Evolutionary conservation across 1,140 invertebrate species (phyloP).

Genomic region (Apis dorsata): DNA sequence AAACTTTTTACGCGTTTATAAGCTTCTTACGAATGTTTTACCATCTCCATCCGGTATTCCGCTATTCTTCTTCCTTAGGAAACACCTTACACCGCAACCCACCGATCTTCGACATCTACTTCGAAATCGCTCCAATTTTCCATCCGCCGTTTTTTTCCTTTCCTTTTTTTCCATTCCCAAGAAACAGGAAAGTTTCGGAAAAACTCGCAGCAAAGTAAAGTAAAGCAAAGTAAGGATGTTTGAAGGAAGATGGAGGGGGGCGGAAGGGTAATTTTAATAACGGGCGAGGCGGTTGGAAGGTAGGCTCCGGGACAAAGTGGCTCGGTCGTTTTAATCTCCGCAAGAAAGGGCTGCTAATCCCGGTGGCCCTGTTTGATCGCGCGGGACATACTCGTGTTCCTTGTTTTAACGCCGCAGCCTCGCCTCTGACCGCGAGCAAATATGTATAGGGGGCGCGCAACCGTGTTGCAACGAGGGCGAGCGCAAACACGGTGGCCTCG

Average conservation of each 20-base stretch:
- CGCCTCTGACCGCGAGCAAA: slow-evolving; percentile 36
- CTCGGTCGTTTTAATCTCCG: slow-evolving; percentile 8
- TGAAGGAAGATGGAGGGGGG: not conserved
- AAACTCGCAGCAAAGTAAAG: no score
- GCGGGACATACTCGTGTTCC: not conserved
- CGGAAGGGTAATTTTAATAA: not conserved
- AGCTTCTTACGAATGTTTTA: slow-evolving; percentile 50
- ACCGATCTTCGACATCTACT: no score
- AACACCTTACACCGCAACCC: no score
- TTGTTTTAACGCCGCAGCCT: slow-evolving; percentile 42
- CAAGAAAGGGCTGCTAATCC: slow-evolving; percentile 4
- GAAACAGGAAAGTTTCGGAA: no score
- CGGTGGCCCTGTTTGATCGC: slow-evolving; percentile 35
- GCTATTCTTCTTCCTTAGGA: no score
- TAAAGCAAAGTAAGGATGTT: not conserved
- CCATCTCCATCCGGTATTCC: not conserved
- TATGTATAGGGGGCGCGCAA: slow-evolving; percentile 8
- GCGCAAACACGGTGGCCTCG: no score
- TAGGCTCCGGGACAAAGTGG: not conserved
- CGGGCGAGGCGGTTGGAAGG: no score
- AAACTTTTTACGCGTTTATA: slow-evolving; percentile 53
- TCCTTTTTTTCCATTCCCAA: no score
- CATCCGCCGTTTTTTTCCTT: no score
- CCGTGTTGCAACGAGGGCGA: no score
- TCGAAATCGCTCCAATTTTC: no score